These are phyloP conservation scores for Menura novaehollandiae DNA, from an alignment of 2,113 vertebrate genomes.

Conservation along the genomic window DNA sequence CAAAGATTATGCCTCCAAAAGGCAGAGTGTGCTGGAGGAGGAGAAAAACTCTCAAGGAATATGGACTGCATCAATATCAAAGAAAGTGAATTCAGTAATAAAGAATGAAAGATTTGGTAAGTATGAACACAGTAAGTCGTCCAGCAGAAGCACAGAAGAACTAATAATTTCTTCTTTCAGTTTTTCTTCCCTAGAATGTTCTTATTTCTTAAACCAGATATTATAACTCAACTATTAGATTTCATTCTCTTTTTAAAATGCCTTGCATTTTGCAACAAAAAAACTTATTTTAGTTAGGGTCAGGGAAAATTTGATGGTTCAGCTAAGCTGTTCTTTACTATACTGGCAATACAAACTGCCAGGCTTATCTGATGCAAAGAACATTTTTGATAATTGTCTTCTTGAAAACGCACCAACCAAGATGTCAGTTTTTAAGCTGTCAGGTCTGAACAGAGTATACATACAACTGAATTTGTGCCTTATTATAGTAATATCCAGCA, in stretches of 20 bases:
- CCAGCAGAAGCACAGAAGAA: not conserved
- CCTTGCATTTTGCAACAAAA: not conserved
- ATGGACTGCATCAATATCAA: not conserved
- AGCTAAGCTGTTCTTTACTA: not conserved
- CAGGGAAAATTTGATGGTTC: not conserved
- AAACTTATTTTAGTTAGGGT: not conserved
- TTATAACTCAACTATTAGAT: not conserved
- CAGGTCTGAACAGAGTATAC: not conserved
- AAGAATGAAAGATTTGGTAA: not conserved
- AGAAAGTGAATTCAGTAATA: not conserved
- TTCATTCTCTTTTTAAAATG: not conserved
- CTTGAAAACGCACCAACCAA: not conserved
- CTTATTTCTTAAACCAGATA: not conserved
- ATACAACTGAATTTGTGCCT: not conserved
- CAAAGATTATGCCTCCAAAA: not conserved
- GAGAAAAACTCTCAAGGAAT: not conserved
- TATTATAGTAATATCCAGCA: not conserved
- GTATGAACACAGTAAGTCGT: not conserved
- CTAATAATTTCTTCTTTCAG: not conserved
- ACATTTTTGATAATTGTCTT: not conserved
- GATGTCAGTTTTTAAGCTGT: not conserved
- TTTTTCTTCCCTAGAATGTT: not conserved
- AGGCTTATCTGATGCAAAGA: not conserved
- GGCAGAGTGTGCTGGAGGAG: not conserved
- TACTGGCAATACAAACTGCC: not conserved